These are phyloP conservation scores for Bubalus kerabau DNA, from an alignment of 2,113 vertebrate species.

Conservation along the genomic window DNA sequence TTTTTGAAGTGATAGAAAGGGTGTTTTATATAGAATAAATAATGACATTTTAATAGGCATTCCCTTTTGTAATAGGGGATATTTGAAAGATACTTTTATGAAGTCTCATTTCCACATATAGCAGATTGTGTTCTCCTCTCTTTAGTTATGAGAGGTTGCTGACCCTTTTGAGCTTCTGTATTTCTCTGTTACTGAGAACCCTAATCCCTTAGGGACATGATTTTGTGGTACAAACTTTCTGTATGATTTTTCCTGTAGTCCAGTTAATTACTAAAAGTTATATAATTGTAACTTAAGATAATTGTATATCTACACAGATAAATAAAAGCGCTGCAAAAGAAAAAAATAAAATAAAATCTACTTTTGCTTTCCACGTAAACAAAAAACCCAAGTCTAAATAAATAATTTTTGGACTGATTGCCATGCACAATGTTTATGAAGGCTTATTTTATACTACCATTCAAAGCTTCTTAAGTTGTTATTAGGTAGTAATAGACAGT, in stretches of 20 bases:
- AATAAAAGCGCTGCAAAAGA: slow-evolving; percentile 14
- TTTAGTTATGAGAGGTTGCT: not conserved
- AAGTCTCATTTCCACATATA: not conserved
- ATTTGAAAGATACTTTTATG: not conserved
- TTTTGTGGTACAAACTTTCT: not conserved
- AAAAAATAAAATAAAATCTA: not conserved
- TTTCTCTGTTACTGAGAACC: not conserved
- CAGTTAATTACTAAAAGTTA: not conserved
- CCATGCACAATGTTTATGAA: not conserved
- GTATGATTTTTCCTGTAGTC: not conserved
- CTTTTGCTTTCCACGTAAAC: slow-evolving; percentile 68
- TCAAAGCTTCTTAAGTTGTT: not conserved
- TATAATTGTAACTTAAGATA: not conserved
- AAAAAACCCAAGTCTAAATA: slow-evolving; percentile 40
- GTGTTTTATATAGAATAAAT: not conserved
- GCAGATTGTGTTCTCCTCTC: not conserved
- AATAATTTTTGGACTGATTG: slow-evolving; percentile 43
- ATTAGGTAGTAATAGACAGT: not conserved
- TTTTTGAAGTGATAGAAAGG: not conserved
- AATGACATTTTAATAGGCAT: not conserved
- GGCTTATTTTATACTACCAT: not conserved
- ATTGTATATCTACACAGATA: not conserved
- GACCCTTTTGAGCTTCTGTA: not conserved
- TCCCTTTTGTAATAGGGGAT: not conserved
- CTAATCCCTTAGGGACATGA: not conserved